Evolutionary conservation across 2,113 vertebrate species (phyloP).

Genomic region (Hoplias malabaricus): DNA sequence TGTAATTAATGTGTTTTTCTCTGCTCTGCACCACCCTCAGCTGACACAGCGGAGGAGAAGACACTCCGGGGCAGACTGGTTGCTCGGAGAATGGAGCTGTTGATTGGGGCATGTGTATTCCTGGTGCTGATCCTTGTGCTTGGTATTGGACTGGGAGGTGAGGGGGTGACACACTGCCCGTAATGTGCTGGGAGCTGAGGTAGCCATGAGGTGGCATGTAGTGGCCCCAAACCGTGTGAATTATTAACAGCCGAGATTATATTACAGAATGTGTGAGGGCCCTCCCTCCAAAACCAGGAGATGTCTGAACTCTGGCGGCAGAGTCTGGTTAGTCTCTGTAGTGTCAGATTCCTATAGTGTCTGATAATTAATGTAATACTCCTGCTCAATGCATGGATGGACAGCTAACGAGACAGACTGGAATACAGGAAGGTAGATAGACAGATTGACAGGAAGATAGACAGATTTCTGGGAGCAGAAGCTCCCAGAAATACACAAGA

Average conservation of each 20-base stretch:
- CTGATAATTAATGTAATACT: background rate
- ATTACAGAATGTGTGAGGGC: slow-evolving; percentile 25
- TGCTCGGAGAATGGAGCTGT: slow-evolving; percentile 59
- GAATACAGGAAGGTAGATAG: too few species aligned
- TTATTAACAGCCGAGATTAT: slow-evolving; percentile 40
- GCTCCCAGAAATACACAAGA: too few species aligned
- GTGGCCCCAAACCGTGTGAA: background rate
- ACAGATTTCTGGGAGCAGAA: too few species aligned
- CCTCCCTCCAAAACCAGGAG: background rate
- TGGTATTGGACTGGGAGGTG: slow-evolving; percentile 72
- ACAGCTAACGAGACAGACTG: too few species aligned
- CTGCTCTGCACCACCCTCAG: slow-evolving; percentile 31
- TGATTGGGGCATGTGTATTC: slow-evolving; percentile 55
- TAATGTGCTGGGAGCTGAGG: background rate
- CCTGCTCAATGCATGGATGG: too few species aligned
- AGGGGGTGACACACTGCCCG: slow-evolving; percentile 35
- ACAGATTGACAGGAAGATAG: too few species aligned
- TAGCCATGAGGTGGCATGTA: background rate
- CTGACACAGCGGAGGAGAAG: slow-evolving; percentile 54
- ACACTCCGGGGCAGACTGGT: slow-evolving; percentile 55
- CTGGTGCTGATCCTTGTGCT: slow-evolving; percentile 52
- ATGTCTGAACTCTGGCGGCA: slow-evolving; percentile 10
- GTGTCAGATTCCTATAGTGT: slow-evolving; percentile 1
- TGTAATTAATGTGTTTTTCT: background rate
- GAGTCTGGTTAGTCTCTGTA: background rate